phyloP scores from a whole-genome alignment of 2,797 vertebrate species.

The Fringilla coelebs region DNA sequence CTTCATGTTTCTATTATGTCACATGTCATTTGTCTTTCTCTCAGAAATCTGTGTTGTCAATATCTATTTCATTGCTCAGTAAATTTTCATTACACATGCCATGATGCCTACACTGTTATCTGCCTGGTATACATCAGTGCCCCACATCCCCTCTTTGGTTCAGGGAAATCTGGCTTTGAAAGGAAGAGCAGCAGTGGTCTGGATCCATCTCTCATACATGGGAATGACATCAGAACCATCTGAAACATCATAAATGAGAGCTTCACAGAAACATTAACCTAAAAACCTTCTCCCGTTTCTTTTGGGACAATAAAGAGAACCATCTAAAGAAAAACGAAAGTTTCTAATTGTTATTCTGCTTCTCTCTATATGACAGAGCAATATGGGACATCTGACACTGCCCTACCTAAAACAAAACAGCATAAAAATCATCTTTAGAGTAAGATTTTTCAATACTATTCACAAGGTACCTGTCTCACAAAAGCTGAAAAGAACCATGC shows the following conservation, averaged over 20 bases:
- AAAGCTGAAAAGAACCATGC: neutral
- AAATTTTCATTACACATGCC: constrained; percentile 5
- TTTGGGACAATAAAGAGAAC: neutral
- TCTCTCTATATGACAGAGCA: neutral
- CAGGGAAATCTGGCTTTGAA: neutral
- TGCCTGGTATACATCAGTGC: neutral
- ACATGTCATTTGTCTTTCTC: neutral
- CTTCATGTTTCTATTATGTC: neutral
- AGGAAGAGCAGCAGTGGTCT: neutral
- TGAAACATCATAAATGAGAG: neutral
- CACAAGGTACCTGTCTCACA: neutral
- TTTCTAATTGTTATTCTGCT: neutral
- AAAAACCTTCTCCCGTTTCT: neutral
- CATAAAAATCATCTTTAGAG: neutral
- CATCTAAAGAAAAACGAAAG: neutral
- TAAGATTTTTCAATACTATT: neutral
- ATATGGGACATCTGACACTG: neutral
- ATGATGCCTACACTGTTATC: neutral
- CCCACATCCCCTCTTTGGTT: rapidly evolving
- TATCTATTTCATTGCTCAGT: constrained; percentile 37
- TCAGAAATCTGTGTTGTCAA: constrained; percentile 25
- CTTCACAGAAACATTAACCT: neutral
- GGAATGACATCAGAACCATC: neutral
- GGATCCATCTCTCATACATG: neutral
- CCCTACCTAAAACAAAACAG: neutral